Evolutionary conservation across 2,113 vertebrate genomes (phyloP).

Genomic region (Electrona antarctica): DNA sequence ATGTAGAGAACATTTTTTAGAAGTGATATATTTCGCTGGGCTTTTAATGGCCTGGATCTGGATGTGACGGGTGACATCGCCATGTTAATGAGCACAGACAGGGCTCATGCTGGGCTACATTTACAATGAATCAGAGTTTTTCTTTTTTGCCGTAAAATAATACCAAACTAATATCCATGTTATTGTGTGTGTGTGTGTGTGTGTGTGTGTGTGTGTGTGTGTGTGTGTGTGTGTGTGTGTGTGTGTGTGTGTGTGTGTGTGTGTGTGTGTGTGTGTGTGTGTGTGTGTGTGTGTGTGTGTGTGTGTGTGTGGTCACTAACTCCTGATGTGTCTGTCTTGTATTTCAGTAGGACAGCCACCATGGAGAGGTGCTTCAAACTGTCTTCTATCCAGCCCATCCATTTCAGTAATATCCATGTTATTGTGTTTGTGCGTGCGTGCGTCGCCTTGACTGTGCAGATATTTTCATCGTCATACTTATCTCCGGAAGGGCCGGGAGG

Average conservation of each 20-base stretch:
- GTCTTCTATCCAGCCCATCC: too few relatives aligned
- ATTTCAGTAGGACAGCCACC: too few relatives aligned
- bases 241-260: slow-evolving; percentile 24
- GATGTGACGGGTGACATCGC: slow-evolving; percentile 42
- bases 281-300: slow-evolving; percentile 28
- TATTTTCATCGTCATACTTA: too few relatives aligned
- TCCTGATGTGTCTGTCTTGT: too few relatives aligned
- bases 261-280: slow-evolving; percentile 1
- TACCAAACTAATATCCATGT: not conserved
- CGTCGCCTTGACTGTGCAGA: too few relatives aligned
- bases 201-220: not conserved
- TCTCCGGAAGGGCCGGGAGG: too few relatives aligned
- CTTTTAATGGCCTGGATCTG: slow-evolving; percentile 27
- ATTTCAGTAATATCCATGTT: too few relatives aligned
- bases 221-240: slow-evolving; percentile 31
- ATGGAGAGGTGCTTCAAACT: too few relatives aligned
- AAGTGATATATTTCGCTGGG: slow-evolving; percentile 42
- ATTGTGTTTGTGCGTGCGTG: too few relatives aligned
- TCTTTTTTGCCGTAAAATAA: too few relatives aligned
- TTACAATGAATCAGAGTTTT: slow-evolving; percentile 23
- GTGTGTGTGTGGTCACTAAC: slow-evolving; percentile 34
- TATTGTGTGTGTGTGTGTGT: too few relatives aligned
- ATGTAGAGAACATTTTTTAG: slow-evolving; percentile 26
- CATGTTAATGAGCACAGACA: slow-evolving; percentile 48
- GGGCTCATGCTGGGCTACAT: slow-evolving; percentile 28